These are phyloP conservation scores for Orius insidiosus DNA, from an alignment of 1,140 invertebrate species.

Conservation along the genomic window DNA sequence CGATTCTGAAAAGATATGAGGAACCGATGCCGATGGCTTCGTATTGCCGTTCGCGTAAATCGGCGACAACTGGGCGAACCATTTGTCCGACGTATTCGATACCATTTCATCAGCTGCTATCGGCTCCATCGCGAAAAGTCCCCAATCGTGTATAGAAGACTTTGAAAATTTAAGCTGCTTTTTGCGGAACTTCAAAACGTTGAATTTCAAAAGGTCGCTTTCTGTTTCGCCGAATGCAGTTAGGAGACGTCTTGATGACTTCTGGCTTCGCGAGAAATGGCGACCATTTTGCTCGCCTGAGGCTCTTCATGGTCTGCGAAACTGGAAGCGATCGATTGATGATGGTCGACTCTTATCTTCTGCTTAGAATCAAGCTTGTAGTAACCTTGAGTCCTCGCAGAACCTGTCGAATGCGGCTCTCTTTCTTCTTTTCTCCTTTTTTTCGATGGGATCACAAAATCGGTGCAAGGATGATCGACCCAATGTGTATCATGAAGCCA, in stretches of 20 bases:
- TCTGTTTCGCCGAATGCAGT: slow-evolving; percentile 79
- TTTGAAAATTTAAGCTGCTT: slow-evolving; percentile 96
- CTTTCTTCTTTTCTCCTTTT: slow-evolving; percentile 35
- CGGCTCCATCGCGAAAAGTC: slow-evolving; percentile 94
- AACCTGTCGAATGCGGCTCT: slow-evolving; percentile 59
- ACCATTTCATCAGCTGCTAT: slow-evolving; percentile 99
- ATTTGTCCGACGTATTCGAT: slow-evolving; percentile 98
- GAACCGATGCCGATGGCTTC: slow-evolving; percentile 92
- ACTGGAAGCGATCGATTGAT: slow-evolving; percentile 32
- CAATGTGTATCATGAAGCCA: slow-evolving; percentile 95
- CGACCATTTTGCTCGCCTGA: slow-evolving; percentile 61
- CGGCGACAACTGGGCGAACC: slow-evolving; percentile 84
- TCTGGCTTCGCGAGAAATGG: slow-evolving; percentile 72
- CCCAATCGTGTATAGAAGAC: slow-evolving; percentile 98
- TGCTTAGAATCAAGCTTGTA: slow-evolving; percentile 83
- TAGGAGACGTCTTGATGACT: slow-evolving; percentile 82
- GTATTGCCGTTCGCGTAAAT: slow-evolving; percentile 86
- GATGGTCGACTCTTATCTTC: slow-evolving; percentile 67
- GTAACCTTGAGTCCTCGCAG: slow-evolving; percentile 80
- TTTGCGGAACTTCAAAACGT: slow-evolving; percentile 94
- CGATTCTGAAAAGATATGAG: slow-evolving; percentile 94
- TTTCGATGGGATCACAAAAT: slow-evolving; percentile 37
- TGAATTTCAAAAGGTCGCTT: slow-evolving; percentile 91
- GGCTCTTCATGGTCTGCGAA: too few species aligned
- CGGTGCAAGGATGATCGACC: slow-evolving; percentile 66